Base-by-base conservation (phyloP, 2,888 invertebrate genomes). In the Smittia sp. region DNA sequence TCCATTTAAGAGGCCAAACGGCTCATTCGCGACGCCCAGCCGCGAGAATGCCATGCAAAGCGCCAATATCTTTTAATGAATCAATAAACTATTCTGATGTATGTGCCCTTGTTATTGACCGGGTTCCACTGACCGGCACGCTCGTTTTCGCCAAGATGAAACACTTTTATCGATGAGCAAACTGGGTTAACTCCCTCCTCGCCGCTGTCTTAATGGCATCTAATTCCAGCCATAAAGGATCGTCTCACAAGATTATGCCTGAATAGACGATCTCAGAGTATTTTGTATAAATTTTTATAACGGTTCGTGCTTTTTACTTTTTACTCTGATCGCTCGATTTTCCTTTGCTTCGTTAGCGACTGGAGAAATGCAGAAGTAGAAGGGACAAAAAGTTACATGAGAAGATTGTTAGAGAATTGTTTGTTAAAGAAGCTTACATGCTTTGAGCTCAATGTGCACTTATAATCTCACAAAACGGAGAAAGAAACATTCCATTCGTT, bases 21-120 rank as follows among this genome's bases (percentile, higher is more conserved):
- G 22, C 18, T 41, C 22, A 9, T 32, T 32, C 9, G 32, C 32
- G 54, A 70, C 52, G 46, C 46, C 54, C 69, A 25, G 15, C 54
- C 20, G 54, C 22, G 54, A 70, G n/a, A 58, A 25, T 70, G 54
- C 54, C 54, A 69, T 69, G 54, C 52, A 69, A 24, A 69, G 69
- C 69, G 69, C 69, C 69, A 69, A 69, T 68, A 41, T 68, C 68
- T 68, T 41, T 68, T 46, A 68, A 68, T 68, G 68, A 68, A 68
- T 68, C 68, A 68, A 68, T 68, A 68, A 68, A 68, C 41, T 46
- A 68, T 58, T 2, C n/a, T 58, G 58, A 22, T 58, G 32, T n/a
- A 58, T 7, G 9, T 58, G 58, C 58, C 58, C 58, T 58, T 58
- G 58, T 58, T 58, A 58, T 18, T 58, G 58, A 58, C 18, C 58